These are phyloP conservation scores for Lampris megalopsis DNA, from an alignment of 2,113 vertebrate genomes.

Conservation along the genomic window DNA sequence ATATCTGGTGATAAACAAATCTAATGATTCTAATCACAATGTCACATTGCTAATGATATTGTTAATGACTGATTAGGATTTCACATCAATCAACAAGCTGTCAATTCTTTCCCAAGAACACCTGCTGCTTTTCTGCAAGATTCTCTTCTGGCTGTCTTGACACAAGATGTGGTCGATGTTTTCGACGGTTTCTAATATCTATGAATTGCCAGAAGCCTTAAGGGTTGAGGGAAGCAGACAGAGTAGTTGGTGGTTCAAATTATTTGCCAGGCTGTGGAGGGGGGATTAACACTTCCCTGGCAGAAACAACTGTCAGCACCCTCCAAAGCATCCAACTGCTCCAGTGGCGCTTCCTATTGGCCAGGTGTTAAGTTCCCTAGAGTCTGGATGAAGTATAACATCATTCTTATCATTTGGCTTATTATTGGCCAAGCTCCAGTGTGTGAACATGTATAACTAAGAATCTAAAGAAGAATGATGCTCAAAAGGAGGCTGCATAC, in stretches of 20 bases:
- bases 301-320: neutral
- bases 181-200: neutral
- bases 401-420: too few species aligned
- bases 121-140: neutral
- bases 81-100: conserved; percentile 41
- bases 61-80: conserved; percentile 12
- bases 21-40: neutral
- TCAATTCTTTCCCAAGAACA: neutral
- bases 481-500: too few species aligned
- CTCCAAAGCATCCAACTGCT: rapidly evolving
- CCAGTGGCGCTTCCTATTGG: too few species aligned
- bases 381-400: neutral
- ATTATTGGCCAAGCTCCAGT: too few species aligned
- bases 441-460: neutral
- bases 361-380: neutral
- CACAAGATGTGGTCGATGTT: neutral
- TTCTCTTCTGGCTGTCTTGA: neutral
- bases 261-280: neutral
- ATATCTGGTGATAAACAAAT: conserved; percentile 37
- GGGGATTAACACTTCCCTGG: too few species aligned
- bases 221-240: neutral
- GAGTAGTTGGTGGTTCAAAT: neutral
- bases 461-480: too few species aligned
- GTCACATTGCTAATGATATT: conserved; percentile 14
- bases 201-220: neutral